These are phyloP conservation scores for Zelleria hepariella DNA, from an alignment of 2,888 invertebrate genomes.

Conservation along the genomic window DNA sequence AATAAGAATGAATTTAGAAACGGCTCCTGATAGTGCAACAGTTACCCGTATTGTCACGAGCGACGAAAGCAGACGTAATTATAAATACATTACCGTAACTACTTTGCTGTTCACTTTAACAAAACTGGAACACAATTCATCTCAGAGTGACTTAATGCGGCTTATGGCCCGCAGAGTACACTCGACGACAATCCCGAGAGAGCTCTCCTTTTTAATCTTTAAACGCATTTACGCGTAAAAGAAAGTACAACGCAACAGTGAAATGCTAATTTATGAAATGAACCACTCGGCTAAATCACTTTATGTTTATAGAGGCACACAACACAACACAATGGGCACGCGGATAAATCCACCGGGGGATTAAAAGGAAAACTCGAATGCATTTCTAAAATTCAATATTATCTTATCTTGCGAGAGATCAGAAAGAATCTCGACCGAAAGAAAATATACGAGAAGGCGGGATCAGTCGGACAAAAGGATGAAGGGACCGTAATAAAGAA, in stretches of 20 bases:
- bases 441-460: slow-evolving; percentile 34
- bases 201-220: slow-evolving; percentile 30
- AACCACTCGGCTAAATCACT: slow-evolving; percentile 35
- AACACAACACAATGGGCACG: slow-evolving; percentile 29
- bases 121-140: slow-evolving; percentile 37
- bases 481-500: slow-evolving; percentile 52
- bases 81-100: slow-evolving; percentile 65
- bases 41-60: slow-evolving; percentile 36
- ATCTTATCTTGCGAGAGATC: slow-evolving; percentile 41
- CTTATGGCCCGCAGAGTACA: slow-evolving; percentile 24
- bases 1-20: slow-evolving; percentile 1
- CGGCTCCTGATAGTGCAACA: slow-evolving; percentile 6
- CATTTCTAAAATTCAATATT: slow-evolving; percentile 58
- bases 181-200: slow-evolving; percentile 25
- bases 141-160: slow-evolving; percentile 29
- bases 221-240: slow-evolving; percentile 25
- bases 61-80: slow-evolving; percentile 50
- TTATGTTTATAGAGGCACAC: slow-evolving; percentile 35
- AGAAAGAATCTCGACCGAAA: slow-evolving; percentile 30
- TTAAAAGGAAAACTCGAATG: slow-evolving; percentile 48
- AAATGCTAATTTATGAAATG: slow-evolving; percentile 46
- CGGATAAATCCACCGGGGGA: slow-evolving; percentile 36
- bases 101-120: slow-evolving; percentile 39
- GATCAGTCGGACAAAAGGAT: slow-evolving; percentile 42
- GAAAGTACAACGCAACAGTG: slow-evolving; percentile 21